phyloP scores from a whole-genome alignment of 2,888 invertebrate genomes.

The Alcis repandata region DNA sequence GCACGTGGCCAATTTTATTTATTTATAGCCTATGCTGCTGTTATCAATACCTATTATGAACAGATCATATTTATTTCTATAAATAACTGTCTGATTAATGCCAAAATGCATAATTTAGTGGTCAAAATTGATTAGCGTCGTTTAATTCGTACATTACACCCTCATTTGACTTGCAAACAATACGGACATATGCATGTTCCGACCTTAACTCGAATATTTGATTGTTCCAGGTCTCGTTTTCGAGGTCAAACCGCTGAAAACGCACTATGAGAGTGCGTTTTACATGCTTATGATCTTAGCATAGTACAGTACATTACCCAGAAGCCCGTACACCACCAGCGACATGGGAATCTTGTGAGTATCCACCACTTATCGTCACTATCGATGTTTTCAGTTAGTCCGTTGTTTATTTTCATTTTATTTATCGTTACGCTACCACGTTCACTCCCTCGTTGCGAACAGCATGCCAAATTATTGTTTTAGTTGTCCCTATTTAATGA shows the following conservation, averaged over 20 bases:
- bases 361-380: conserved; percentile 65
- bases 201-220: conserved; percentile 43
- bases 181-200: background rate
- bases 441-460: conserved; percentile 86
- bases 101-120: background rate
- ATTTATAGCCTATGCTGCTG: no score
- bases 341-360: conserved; percentile 81
- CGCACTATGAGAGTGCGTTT: conserved; percentile 82
- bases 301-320: conserved; percentile 58
- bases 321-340: conserved; percentile 67
- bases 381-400: conserved; percentile 79
- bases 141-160: conserved; percentile 1
- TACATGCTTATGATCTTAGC: conserved; percentile 76
- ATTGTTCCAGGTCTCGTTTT: conserved; percentile 79
- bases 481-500: conserved; percentile 78
- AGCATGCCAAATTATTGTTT: conserved; percentile 86
- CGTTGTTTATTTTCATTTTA: conserved; percentile 72
- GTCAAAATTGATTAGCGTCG: conserved; percentile 3
- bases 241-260: conserved; percentile 63
- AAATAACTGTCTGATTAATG: background rate
- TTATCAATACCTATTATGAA: no score
- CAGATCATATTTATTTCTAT: background rate
- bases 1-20: no score
- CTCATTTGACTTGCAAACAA: conserved; percentile 3
- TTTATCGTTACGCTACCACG: conserved; percentile 84